Evolutionary conservation across 2,113 vertebrate genomes (phyloP).

Genomic region (Gallinago media): DNA sequence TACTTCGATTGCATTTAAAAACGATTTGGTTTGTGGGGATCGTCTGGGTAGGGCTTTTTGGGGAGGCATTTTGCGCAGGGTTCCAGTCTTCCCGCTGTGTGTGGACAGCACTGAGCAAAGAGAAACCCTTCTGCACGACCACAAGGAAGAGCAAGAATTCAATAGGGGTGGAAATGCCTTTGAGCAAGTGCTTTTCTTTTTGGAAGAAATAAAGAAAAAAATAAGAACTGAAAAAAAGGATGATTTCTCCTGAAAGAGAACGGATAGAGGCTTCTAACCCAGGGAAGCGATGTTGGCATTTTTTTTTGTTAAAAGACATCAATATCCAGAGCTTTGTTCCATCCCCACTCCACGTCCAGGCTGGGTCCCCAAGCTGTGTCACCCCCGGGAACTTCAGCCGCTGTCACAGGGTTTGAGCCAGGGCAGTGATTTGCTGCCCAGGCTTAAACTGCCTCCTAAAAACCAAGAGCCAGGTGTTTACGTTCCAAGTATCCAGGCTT

Average conservation of each 20-base stretch:
- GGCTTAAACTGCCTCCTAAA: neutral
- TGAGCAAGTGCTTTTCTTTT: neutral
- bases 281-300: too few relatives aligned
- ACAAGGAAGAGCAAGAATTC: neutral
- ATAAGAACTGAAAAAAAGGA: neutral
- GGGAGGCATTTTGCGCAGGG: neutral
- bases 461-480: neutral
- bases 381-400: neutral
- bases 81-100: neutral
- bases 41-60: neutral
- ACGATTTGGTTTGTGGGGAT: neutral
- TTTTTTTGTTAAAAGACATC: neutral
- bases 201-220: neutral
- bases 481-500: neutral
- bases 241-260: neutral
- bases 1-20: accelerated
- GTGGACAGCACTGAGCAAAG: neutral
- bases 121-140: too few relatives aligned
- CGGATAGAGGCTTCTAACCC: neutral
- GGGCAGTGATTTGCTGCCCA: neutral
- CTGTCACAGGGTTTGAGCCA: neutral
- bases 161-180: neutral
- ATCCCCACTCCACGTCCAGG: accelerated
- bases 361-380: neutral
- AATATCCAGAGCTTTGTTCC: neutral